These are phyloP conservation scores for Heliocidaris erythrogramma DNA, from an alignment of 35 echinoderm and acorn worm species.

Conservation along the genomic window DNA sequence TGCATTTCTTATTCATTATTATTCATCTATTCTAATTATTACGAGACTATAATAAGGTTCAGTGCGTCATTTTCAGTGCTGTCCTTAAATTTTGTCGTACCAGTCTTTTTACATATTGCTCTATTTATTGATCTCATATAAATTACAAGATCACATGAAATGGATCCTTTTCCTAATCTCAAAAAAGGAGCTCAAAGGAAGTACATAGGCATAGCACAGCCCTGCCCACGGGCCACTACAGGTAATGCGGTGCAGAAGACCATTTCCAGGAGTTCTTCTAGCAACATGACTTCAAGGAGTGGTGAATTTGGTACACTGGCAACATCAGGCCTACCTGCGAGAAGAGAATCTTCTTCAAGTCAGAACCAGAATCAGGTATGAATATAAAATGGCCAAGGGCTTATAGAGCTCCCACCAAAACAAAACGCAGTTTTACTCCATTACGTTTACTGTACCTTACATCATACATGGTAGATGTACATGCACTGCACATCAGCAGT, in stretches of 20 bases:
- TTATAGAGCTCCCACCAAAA: too few species aligned
- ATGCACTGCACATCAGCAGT: too few species aligned
- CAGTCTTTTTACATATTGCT: too few species aligned
- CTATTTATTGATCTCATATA: background rate
- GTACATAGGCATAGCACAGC: conserved; percentile 35
- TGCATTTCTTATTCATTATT: too few species aligned
- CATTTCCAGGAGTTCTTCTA: background rate
- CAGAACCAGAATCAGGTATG: background rate
- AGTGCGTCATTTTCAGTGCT: too few species aligned
- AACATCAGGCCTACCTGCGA: background rate
- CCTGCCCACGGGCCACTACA: background rate
- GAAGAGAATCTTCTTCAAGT: background rate
- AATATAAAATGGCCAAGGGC: too few species aligned
- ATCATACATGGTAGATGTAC: too few species aligned
- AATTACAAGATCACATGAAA: background rate
- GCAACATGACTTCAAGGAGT: background rate
- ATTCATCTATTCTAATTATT: too few species aligned
- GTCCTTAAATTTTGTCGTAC: too few species aligned
- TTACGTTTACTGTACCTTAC: too few species aligned
- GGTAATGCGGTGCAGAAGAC: background rate
- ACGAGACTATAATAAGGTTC: too few species aligned
- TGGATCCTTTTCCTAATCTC: background rate
- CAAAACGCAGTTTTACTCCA: too few species aligned
- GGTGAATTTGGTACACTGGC: background rate
- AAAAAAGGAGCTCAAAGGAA: background rate